Conservation (phyloP, 2,113 vertebrate species). For the Echinops telfairi region DNA sequence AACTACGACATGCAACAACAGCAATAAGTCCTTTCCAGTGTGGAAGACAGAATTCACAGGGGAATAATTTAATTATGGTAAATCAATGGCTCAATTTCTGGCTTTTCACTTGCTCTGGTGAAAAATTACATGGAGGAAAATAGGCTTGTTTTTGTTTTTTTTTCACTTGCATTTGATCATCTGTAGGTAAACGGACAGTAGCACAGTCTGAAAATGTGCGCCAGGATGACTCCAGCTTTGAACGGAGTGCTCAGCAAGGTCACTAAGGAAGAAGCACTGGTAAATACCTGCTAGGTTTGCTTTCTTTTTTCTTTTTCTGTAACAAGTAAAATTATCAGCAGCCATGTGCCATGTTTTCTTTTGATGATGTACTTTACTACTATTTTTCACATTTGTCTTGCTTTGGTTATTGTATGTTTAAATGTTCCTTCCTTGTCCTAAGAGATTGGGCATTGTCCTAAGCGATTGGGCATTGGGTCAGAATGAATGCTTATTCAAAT, state of each 20-base stretch:
- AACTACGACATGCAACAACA: constrained; percentile 59
- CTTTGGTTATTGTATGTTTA: neutral
- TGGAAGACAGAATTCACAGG: constrained; percentile 73
- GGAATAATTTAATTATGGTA: constrained; percentile 75
- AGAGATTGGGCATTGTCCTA: neutral
- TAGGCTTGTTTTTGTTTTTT: neutral
- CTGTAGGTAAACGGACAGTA: constrained; percentile 63
- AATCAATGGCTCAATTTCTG: constrained; percentile 68
- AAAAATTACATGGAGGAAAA: constrained; percentile 50
- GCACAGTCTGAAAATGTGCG: constrained; percentile 42
- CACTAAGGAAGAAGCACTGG: neutral
- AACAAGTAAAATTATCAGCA: constrained; percentile 50
- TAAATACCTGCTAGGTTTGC: neutral
- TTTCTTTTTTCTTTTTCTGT: neutral
- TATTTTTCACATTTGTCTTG: constrained; percentile 60
- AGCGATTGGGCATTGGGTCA: neutral
- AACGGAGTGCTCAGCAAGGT: too few species aligned
- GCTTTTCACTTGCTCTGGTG: constrained; percentile 61
- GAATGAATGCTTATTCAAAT: constrained; percentile 2
- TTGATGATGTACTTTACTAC: neutral
- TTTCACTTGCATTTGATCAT: constrained; percentile 72
- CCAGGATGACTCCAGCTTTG: neutral
- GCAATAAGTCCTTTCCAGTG: constrained; percentile 57
- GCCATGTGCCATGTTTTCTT: neutral
- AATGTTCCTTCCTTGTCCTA: neutral